Evolutionary conservation across 2,113 vertebrate species (phyloP).

Genomic region (Sylvietta virens): DNA sequence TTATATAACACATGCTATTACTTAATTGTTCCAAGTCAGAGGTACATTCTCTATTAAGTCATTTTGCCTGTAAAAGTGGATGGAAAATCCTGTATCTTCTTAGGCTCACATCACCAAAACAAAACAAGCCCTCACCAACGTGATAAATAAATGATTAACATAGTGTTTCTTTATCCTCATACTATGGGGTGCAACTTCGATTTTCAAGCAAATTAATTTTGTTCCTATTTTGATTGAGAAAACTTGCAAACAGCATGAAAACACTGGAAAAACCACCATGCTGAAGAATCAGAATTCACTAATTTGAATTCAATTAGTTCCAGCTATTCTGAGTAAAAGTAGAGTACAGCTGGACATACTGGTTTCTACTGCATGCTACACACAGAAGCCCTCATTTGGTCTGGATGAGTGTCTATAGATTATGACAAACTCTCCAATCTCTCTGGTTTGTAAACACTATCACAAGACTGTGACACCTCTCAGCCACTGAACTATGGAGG

Average conservation of each 20-base stretch:
- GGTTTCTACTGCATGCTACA: background rate
- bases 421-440: background rate
- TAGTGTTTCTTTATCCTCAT: background rate
- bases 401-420: background rate
- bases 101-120: background rate
- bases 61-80: background rate
- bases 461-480: background rate
- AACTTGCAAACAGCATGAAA: background rate
- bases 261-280: background rate
- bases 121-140: background rate
- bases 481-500: background rate
- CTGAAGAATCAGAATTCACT: background rate
- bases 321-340: background rate
- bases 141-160: background rate
- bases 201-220: background rate
- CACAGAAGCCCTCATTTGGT: background rate
- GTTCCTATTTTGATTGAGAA: background rate
- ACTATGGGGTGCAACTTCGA: background rate
- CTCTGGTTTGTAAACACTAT: background rate
- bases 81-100: background rate
- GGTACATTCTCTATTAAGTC: background rate
- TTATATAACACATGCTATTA: background rate
- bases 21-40: background rate
- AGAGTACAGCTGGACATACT: background rate
- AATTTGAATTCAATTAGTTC: background rate